Evolutionary conservation across 2,113 vertebrate genomes (phyloP), one percentile per base, ranked within the genome.

Genomic region (Sorex fumeus): DNA sequence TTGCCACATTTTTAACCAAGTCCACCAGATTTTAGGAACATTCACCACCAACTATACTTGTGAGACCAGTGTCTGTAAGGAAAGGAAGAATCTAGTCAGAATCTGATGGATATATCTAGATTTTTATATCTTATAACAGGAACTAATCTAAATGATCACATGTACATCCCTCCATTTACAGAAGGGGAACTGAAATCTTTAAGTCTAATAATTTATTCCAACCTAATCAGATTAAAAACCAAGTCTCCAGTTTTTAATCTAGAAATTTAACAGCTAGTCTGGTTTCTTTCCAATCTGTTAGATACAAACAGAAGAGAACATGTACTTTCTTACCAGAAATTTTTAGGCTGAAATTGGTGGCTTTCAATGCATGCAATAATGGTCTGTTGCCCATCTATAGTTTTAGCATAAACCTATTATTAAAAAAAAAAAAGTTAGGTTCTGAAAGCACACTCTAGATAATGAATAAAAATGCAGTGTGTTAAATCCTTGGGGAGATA

Each of bases 281-380:
- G 36, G 67, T 90, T 90, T 78, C 78, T 94, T 88, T 12, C 3
- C 87, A 19, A 91, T 85, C 86, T 91, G 74, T 71, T 40, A 89
- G 64, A 19, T 45, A 89, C 57, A 95, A 94, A 85, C 12, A 90
- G n/a, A 94, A 84, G 16, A 92, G 32, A 94, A 87, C 18, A 30
- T 81, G 19, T 87, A 90, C 34, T 85, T 80, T 94, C 98, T 98
- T 98, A 99, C 99, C 99, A 99, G 97, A 99, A 99, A 97, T 99
- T 99, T 98, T 99, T 99, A 82, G 99, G 99, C 96, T 99, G 99
- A 98, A 99, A 99, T 85, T 99, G 99, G 98, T 99, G 99, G 93
- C 98, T 98, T 98, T 99, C 99, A 72, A 99, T 99, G 96, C 99
- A 99, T 81, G 99, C 99, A 95, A 99, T 99, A 97, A 99, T 98